Percentiles rank a stretch among this genome's conserved stretches.
These are phyloP conservation scores for Canis aureus DNA, from an alignment of 2,113 vertebrate genomes.

Conservation along the genomic window DNA sequence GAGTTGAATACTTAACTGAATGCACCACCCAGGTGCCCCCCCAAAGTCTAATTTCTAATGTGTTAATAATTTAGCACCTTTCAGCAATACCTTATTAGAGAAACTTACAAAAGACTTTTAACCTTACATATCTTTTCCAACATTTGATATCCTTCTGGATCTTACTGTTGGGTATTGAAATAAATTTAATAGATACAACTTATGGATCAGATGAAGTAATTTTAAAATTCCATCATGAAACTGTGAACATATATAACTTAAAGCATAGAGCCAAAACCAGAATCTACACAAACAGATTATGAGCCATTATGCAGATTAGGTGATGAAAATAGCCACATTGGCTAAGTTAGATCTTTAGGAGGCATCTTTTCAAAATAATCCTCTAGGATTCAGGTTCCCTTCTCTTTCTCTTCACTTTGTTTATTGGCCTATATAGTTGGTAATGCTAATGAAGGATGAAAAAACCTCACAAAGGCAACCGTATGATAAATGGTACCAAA, in stretches of 20 bases:
- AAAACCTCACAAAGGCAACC: background rate
- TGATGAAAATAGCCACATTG: background rate
- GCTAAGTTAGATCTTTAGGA: background rate
- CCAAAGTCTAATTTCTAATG: background rate
- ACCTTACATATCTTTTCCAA: background rate
- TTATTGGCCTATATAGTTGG: background rate
- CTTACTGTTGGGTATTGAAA: background rate
- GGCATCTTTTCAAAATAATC: background rate
- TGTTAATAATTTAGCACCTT: slow-evolving; percentile 43
- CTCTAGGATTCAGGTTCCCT: background rate
- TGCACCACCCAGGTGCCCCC: background rate
- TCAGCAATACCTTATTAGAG: background rate
- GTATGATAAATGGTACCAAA: background rate
- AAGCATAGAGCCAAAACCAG: slow-evolving; percentile 9
- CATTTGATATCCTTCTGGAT: background rate
- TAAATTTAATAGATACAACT: background rate
- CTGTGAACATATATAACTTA: slow-evolving; percentile 22
- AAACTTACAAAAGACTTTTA: slow-evolving; percentile 17
- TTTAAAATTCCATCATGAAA: background rate
- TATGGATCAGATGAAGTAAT: background rate
- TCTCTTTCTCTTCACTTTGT: background rate
- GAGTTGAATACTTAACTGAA: background rate
- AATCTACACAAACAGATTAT: background rate
- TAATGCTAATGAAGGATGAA: background rate
- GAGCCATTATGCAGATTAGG: background rate